Conservation (phyloP, 2,797 vertebrate genomes). For the Tolypeutes matacus region DNA sequence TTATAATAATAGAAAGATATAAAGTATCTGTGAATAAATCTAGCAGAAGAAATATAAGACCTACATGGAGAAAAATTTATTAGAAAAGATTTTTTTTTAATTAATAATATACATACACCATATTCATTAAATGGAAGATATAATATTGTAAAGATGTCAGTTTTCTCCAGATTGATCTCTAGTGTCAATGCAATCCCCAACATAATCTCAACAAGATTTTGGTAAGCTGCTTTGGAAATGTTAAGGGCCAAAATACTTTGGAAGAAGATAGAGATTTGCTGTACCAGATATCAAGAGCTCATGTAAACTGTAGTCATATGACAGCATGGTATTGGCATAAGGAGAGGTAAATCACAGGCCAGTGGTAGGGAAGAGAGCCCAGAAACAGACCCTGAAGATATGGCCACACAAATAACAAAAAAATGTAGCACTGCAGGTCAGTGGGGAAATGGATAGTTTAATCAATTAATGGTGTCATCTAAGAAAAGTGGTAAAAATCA, state of each 20-base stretch:
- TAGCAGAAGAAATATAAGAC: not conserved
- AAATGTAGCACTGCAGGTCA: not conserved
- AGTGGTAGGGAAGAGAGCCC: not conserved
- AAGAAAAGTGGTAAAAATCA: not conserved
- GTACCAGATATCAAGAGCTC: not conserved
- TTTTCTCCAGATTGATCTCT: not conserved
- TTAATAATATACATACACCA: not conserved
- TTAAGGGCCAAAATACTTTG: not conserved
- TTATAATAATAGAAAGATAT: not conserved
- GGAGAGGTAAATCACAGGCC: not conserved
- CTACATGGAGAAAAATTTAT: not conserved
- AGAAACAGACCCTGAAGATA: not conserved
- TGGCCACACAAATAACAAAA: not conserved
- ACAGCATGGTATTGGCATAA: accelerated
- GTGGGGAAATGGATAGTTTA: not conserved
- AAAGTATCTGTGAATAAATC: not conserved
- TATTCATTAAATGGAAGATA: not conserved
- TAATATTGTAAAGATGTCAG: not conserved
- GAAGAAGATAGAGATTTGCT: not conserved
- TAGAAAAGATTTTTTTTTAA: conserved; percentile 1
- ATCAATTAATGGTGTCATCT: not conserved
- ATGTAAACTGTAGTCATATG: accelerated
- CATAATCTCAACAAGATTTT: not conserved
- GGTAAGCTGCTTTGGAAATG: not conserved
- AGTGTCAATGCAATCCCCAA: not conserved